Percentiles rank a stretch among this genome's conserved stretches.
Evolutionary conservation across 64 coral and sea anemone genomes (phyloP).

Genomic region (Actinia tenebrosa): DNA sequence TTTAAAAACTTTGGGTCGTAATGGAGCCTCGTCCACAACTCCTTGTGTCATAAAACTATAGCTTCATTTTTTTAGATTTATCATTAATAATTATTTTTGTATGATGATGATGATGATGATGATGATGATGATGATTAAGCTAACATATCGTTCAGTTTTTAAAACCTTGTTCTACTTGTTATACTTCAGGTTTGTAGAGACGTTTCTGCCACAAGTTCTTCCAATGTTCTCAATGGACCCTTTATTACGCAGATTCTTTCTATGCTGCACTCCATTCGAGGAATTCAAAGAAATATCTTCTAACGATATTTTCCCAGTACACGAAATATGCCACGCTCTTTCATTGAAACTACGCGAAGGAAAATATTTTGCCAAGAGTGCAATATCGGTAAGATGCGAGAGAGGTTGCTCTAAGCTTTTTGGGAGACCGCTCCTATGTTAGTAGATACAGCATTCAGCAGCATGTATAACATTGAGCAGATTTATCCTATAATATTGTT

Average conservation of each 20-base stretch:
- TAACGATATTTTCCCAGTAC: not conserved
- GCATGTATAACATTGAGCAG: no score
- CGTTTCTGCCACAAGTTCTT: not conserved
- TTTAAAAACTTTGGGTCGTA: no score
- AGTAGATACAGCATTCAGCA: no score
- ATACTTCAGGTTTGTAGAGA: not conserved
- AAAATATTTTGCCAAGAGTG: not conserved
- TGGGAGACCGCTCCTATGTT: no score
- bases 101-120: no score
- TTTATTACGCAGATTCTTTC: not conserved
- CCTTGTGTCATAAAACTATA: no score
- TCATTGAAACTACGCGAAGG: not conserved
- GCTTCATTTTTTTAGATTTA: no score
- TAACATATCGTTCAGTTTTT: not conserved
- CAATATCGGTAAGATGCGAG: not conserved
- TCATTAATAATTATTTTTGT: no score
- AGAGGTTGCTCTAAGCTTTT: no score
- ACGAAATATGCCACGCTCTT: not conserved
- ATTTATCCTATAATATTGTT: no score
- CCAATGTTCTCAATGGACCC: slow-evolving; percentile 13
- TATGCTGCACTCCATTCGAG: not conserved
- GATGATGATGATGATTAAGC: no score
- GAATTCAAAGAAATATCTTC: not conserved
- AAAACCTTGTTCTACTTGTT: not conserved
- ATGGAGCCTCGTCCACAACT: no score